These are phyloP conservation scores for Petroica traversi DNA, from an alignment of 2,113 vertebrate genomes.

Conservation along the genomic window DNA sequence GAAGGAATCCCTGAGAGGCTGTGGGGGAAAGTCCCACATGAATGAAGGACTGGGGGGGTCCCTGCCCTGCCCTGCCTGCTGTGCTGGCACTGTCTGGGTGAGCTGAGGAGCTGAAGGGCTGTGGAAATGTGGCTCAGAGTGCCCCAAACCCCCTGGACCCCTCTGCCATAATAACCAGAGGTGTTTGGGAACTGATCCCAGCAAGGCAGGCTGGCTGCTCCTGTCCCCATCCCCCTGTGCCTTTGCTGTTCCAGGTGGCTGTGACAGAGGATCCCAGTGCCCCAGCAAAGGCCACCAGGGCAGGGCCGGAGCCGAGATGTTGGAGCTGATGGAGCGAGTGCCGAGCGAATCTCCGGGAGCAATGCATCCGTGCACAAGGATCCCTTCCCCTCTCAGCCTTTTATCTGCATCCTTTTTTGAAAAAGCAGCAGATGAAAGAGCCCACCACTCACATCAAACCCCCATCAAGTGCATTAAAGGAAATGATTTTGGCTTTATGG, in stretches of 20 bases:
- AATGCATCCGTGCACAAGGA: accelerated
- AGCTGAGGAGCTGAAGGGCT: neutral
- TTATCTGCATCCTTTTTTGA: neutral
- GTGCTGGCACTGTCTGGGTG: neutral
- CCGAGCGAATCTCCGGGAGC: neutral
- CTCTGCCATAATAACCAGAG: neutral
- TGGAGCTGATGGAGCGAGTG: neutral
- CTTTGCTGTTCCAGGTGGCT: neutral
- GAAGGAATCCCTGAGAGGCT: neutral
- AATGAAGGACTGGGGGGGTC: too few relatives aligned
- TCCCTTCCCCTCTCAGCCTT: neutral
- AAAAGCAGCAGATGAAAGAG: slow-evolving; percentile 30
- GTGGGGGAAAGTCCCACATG: accelerated
- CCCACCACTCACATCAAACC: neutral
- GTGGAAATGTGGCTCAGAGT: neutral
- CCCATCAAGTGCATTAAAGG: neutral
- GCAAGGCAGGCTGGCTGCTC: neutral
- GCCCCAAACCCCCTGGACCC: accelerated
- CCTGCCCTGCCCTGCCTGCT: neutral
- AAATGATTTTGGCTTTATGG: neutral
- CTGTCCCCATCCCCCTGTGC: neutral
- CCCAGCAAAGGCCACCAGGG: neutral
- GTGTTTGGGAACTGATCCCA: neutral
- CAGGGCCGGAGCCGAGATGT: neutral
- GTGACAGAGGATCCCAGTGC: neutral